Conservation (phyloP, 2,797 vertebrate genomes). For the Ambastaia sidthimunki region DNA sequence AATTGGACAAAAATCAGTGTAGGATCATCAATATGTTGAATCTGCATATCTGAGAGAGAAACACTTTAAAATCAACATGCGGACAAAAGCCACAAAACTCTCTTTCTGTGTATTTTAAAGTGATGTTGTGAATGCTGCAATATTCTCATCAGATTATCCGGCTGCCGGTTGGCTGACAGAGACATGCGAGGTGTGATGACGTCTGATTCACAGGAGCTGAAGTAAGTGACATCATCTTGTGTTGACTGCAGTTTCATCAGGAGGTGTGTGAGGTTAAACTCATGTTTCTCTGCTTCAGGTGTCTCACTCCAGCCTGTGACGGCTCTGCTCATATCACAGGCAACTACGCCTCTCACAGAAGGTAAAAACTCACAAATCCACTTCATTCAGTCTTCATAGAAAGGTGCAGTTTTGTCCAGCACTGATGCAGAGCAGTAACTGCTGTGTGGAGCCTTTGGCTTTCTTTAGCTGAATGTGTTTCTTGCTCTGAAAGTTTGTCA, state of each 20-base stretch:
- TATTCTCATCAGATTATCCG: constrained; percentile 85
- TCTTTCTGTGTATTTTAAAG: not conserved
- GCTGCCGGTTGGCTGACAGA: constrained; percentile 95
- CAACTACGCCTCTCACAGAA: constrained; percentile 98
- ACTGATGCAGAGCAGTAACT: constrained; percentile 5
- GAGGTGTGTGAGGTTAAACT: constrained; percentile 25
- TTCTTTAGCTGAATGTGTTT: constrained; percentile 26
- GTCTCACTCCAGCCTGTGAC: constrained; percentile 95
- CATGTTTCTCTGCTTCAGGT: constrained; percentile 76
- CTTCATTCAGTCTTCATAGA: not conserved
- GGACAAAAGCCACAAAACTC: not conserved
- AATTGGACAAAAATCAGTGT: not conserved
- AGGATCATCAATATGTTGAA: not conserved
- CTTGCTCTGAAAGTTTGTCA: constrained; percentile 83
- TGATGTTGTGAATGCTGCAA: not conserved
- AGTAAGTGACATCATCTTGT: constrained; percentile 79
- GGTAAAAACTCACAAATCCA: constrained; percentile 72
- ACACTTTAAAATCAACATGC: not conserved
- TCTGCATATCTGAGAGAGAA: not conserved
- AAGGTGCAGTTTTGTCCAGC: not conserved
- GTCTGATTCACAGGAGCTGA: constrained; percentile 93
- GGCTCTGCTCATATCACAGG: constrained; percentile 98
- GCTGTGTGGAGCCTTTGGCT: not conserved
- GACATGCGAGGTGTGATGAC: constrained; percentile 94
- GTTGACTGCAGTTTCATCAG: not conserved